phyloP scores from a whole-genome alignment of 2,888 invertebrate genomes.

The Tiliacea aurago region DNA sequence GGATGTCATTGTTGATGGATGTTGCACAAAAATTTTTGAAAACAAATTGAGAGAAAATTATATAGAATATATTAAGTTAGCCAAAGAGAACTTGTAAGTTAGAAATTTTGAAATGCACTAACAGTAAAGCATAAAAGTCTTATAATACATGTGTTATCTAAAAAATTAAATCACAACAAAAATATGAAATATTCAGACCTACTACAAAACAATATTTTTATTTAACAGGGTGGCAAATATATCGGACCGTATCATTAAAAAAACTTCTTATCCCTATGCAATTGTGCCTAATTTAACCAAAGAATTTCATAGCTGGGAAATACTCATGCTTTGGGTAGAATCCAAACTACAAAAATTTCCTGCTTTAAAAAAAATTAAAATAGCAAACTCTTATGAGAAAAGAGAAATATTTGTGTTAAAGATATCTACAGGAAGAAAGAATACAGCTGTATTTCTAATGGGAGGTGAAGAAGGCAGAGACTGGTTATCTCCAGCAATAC shows the following conservation, averaged over 20 bases:
- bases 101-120: background rate
- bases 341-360: constrained; percentile 62
- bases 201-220: constrained; percentile 1
- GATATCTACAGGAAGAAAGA: constrained; percentile 70
- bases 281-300: constrained; percentile 43
- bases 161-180: background rate
- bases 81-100: constrained; percentile 67
- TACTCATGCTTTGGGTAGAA: constrained; percentile 72
- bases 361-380: constrained; percentile 71
- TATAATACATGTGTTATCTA: background rate
- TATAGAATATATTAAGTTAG: constrained; percentile 73
- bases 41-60: constrained; percentile 69
- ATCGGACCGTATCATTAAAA: background rate
- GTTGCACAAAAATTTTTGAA: constrained; percentile 72
- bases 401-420: constrained; percentile 79
- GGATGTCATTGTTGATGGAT: constrained; percentile 74
- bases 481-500: constrained; percentile 80
- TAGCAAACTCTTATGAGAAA: constrained; percentile 78
- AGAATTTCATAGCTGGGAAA: constrained; percentile 70
- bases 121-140: background rate
- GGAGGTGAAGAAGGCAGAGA: constrained; percentile 85
- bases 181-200: background rate
- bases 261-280: background rate
- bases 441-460: constrained; percentile 78
- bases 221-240: constrained; percentile 25